Base-by-base conservation (phyloP, 2,888 invertebrate species). In the Heliconius ismenius region DNA sequence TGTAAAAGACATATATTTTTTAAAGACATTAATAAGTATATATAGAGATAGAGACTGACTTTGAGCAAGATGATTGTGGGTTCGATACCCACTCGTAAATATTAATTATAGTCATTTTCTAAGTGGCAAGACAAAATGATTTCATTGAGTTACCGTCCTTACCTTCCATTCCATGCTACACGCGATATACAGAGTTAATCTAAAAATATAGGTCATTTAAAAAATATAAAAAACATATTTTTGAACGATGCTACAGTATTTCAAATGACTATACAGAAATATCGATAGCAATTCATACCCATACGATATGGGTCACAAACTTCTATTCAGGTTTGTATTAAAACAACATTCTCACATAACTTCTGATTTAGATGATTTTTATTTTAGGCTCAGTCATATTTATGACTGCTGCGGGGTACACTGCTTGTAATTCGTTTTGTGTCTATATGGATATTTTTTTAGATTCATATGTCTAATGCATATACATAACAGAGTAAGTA, bases 311-410 rank as follows among this genome's bases (percentile, higher is more conserved):
- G 69, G 62, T 62, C 68, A 68, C n/a, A 32, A 63, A 75, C 43
- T 49, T 63, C 69, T 62, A 63, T 63, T 69, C 43, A 32, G 11
- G 28, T 32, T 24, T 32, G 26, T 75, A 75, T 75, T 69, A 69
- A 75, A 75, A 69, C 43, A 15, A 39, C 32, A 36, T 70, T 69
- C 63, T 54, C 49, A 70, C 63, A 75, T 75, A 75, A 75, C 69
- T 70, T 63, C 18, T 70, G 75, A 69, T 75, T 69, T 32, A 68
- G 60, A 32, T 28, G 68, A 28, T 60, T 69, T 75, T 69, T 75
- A 75, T 75, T 70, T 49, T 7, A 43, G 13, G 63, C 69, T 54
- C 68, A 43, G 68, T 43, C 62, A 62, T 75, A 69, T 62, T 69
- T 69, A 75, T 28, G 75, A 49, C n/a, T 36, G 43, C 28, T 28